phyloP scores from a whole-genome alignment of 2,888 invertebrate species.

The Drosophila monieri region DNA sequence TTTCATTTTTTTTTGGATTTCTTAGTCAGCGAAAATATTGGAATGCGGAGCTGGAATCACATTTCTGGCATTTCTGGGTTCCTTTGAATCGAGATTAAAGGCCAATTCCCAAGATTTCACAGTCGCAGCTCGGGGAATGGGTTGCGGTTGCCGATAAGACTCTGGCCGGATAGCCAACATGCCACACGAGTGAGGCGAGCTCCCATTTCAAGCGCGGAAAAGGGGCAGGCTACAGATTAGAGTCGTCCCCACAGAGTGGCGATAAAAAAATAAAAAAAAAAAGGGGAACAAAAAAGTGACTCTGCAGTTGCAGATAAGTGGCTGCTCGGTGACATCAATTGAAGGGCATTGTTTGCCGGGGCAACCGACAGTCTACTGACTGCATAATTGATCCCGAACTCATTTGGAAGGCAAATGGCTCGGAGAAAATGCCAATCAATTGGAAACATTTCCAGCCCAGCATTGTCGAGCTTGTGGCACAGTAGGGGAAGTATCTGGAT shows the following conservation, averaged over 20 bases:
- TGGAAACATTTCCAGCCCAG: conserved; percentile 64
- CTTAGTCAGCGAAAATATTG: conserved; percentile 15
- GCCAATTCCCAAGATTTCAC: conserved; percentile 31
- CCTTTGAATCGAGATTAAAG: conserved; percentile 41
- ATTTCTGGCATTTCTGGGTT: conserved; percentile 28
- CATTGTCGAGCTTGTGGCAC: background rate
- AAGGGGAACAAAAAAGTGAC: conserved; percentile 5
- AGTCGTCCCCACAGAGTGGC: conserved; percentile 9
- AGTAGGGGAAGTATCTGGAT: conserved; percentile 34
- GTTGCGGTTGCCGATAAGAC: conserved; percentile 32
- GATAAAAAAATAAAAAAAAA: conserved; percentile 2
- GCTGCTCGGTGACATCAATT: conserved; percentile 33
- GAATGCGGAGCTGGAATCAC: conserved; percentile 23
- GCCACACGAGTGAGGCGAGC: conserved; percentile 8
- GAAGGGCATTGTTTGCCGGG: conserved; percentile 32
- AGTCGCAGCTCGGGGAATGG: conserved; percentile 22
- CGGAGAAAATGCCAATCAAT: conserved; percentile 65
- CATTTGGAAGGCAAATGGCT: conserved; percentile 54
- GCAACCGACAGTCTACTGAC: conserved; percentile 21
- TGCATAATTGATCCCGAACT: conserved; percentile 67
- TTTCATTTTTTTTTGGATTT: conserved; percentile 2
- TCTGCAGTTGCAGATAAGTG: conserved; percentile 29
- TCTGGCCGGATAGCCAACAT: conserved; percentile 6
- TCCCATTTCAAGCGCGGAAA: conserved; percentile 15
- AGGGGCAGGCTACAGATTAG: conserved; percentile 5